A percentile compares a stretch with the other conserved stretches of the same genome.
phyloP scores from a whole-genome alignment of 2,888 invertebrate genomes.

The Cataglyphis albicans region DNA sequence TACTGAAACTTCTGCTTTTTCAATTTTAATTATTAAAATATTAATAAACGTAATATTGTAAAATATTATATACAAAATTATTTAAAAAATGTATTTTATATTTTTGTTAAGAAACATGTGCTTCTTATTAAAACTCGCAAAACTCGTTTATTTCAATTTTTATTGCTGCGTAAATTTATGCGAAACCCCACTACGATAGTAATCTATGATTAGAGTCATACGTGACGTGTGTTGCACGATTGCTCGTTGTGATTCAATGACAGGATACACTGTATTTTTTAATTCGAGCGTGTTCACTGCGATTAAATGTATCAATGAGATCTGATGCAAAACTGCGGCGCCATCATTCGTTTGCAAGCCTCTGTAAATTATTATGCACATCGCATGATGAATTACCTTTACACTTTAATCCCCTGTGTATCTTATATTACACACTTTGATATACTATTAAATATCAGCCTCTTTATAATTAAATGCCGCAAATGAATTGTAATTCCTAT shows the following conservation, averaged over 20 bases:
- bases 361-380: constrained; percentile 31
- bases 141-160: background rate
- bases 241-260: constrained; percentile 12
- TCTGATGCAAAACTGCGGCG: constrained; percentile 18
- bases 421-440: background rate
- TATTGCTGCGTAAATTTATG: constrained; percentile 14
- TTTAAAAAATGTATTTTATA: background rate
- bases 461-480: background rate
- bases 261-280: constrained; percentile 39
- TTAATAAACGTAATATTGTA: background rate
- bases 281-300: constrained; percentile 28
- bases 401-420: background rate
- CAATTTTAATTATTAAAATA: background rate
- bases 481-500: background rate
- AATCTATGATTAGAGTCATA: background rate
- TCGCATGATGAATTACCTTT: background rate
- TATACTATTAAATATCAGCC: background rate
- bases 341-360: background rate
- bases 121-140: constrained; percentile 1
- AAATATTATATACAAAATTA: background rate
- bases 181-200: constrained; percentile 14
- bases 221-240: background rate
- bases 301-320: constrained; percentile 24
- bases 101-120: background rate
- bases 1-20: background rate